Evolutionary conservation across 2,113 vertebrate species (phyloP).

Genomic region (Amazona vittata): DNA sequence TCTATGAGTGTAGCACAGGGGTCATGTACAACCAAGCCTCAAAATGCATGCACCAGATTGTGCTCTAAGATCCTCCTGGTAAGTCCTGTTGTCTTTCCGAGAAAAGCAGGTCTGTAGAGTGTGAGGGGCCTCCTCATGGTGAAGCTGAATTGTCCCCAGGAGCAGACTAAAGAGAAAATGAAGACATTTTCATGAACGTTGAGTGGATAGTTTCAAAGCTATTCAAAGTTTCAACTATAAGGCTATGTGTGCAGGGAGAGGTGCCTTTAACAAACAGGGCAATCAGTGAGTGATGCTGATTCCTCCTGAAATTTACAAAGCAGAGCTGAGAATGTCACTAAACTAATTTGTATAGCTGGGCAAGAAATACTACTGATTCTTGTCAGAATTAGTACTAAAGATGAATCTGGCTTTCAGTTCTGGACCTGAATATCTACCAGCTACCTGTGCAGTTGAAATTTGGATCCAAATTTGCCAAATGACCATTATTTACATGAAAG

Average conservation of each 20-base stretch:
- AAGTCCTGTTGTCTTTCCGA: background rate
- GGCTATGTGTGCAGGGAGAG: background rate
- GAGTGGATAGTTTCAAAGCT: background rate
- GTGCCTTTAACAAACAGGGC: background rate
- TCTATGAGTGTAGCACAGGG: background rate
- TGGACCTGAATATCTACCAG: background rate
- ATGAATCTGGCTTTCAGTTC: background rate
- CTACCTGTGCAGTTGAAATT: background rate
- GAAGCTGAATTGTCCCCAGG: background rate
- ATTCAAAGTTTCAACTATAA: background rate
- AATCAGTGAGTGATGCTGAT: background rate
- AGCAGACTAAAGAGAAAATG: background rate
- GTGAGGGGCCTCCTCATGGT: background rate
- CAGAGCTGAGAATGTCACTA: background rate
- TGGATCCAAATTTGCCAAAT: background rate
- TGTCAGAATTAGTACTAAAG: background rate
- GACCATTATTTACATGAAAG: background rate
- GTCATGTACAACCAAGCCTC: background rate
- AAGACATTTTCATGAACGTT: background rate
- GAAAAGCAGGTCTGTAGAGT: background rate
- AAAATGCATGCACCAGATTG: background rate
- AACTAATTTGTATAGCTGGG: background rate
- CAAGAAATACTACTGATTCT: background rate
- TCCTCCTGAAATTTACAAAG: background rate
- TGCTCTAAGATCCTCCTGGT: background rate